Conservation (phyloP, 2,888 invertebrate species). For the Malacosoma neustria region DNA sequence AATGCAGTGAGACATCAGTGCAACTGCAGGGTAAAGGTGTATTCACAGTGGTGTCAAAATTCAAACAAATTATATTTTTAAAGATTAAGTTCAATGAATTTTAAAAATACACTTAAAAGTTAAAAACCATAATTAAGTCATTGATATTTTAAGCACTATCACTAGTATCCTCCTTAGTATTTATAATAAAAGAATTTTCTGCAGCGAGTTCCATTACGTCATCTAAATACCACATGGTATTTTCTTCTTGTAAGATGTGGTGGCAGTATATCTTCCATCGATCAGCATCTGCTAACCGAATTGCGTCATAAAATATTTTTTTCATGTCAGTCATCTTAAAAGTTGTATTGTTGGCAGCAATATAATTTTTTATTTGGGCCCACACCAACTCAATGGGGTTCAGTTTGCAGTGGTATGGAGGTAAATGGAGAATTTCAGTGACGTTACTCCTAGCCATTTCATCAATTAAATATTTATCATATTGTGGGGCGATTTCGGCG, state of each 20-base stretch:
- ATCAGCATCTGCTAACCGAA: neutral
- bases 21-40: no score
- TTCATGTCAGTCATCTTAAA: no score
- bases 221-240: neutral
- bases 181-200: neutral
- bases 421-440: no score
- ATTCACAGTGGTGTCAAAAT: no score
- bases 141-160: neutral
- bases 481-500: no score
- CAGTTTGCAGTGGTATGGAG: no score
- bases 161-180: neutral
- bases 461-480: no score
- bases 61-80: neutral
- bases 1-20: no score
- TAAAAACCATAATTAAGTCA: constrained; percentile 1
- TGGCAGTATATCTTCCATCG: neutral
- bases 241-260: neutral
- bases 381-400: no score
- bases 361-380: no score
- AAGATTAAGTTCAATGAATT: neutral
- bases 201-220: neutral
- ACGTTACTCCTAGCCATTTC: no score
- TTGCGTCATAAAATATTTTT: neutral
- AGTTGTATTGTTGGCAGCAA: no score
- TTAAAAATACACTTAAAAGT: constrained; percentile 2